Evolutionary conservation across 35 echinoderm and acorn worm species (phyloP).

Genomic region (Ophiothrix spiculata): DNA sequence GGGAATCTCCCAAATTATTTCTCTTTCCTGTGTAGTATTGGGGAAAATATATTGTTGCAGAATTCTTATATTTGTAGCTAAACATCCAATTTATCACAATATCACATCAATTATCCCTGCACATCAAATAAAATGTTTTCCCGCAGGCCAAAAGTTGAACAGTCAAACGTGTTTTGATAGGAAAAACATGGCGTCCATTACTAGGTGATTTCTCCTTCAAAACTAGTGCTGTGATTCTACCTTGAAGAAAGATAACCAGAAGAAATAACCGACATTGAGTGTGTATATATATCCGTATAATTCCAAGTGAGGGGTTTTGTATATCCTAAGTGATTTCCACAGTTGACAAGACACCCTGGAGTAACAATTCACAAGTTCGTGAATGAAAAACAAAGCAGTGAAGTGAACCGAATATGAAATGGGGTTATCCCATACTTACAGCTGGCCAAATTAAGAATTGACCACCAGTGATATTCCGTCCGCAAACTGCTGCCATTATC

Average conservation of each 20-base stretch:
- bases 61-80: too few relatives aligned
- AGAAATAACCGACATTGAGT: not conserved
- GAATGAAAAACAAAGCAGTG: slow-evolving; percentile 27
- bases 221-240: not conserved
- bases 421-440: slow-evolving; percentile 23
- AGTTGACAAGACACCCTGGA: slow-evolving; percentile 8
- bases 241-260: not conserved
- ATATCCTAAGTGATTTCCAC: not conserved
- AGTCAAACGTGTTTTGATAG: slow-evolving; percentile 2
- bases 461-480: slow-evolving; percentile 30
- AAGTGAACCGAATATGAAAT: slow-evolving; percentile 33
- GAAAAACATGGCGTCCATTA: slow-evolving; percentile 12
- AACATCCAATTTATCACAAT: too few relatives aligned
- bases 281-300: not conserved
- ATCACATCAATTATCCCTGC: too few relatives aligned
- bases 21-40: too few relatives aligned
- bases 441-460: slow-evolving; percentile 23
- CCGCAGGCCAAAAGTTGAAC: slow-evolving; percentile 6
- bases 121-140: too few relatives aligned
- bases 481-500: not conserved
- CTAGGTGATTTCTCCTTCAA: slow-evolving; percentile 6
- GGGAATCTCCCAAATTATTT: not conserved
- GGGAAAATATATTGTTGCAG: too few relatives aligned
- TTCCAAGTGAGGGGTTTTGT: not conserved
- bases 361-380: slow-evolving; percentile 12